phyloP scores from a whole-genome alignment of 2,113 vertebrate genomes.

The Nesospiza acunhae region DNA sequence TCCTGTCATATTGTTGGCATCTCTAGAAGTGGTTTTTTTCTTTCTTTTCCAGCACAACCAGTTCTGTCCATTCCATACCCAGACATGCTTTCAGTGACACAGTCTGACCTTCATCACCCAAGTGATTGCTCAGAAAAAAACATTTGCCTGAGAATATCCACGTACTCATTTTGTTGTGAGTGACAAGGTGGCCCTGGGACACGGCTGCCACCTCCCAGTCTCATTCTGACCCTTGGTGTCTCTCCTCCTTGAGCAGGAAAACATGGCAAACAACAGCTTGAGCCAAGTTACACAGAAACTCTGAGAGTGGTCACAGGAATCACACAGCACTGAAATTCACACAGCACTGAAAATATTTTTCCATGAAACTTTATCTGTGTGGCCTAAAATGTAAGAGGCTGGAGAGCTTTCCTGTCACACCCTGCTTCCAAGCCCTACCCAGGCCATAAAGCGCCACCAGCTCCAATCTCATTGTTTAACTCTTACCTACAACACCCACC shows the following conservation, averaged over 20 bases:
- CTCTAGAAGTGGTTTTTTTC: neutral
- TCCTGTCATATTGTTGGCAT: neutral
- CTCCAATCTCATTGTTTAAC: neutral
- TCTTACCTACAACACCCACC: neutral
- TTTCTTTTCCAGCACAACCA: neutral
- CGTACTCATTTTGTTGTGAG: rapidly evolving
- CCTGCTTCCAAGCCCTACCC: neutral
- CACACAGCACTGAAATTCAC: neutral
- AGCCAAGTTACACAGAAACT: neutral
- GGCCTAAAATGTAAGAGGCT: neutral
- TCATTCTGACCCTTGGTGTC: neutral
- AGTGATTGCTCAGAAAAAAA: neutral
- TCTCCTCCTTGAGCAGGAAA: neutral
- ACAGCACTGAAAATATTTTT: neutral
- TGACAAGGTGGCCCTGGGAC: neutral
- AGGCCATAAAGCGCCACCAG: neutral
- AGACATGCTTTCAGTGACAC: neutral
- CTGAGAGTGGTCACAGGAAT: neutral
- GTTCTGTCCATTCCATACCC: neutral
- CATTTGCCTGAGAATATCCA: neutral
- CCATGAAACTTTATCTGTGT: neutral
- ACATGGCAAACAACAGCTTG: neutral
- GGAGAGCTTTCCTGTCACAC: neutral
- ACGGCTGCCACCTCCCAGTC: rapidly evolving
- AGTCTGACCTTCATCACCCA: neutral